Percentiles rank a stretch among this genome's conserved stretches.
Evolutionary conservation across 92 coral and sea anemone species (phyloP).

Genomic region (Pocillopora grandis): DNA sequence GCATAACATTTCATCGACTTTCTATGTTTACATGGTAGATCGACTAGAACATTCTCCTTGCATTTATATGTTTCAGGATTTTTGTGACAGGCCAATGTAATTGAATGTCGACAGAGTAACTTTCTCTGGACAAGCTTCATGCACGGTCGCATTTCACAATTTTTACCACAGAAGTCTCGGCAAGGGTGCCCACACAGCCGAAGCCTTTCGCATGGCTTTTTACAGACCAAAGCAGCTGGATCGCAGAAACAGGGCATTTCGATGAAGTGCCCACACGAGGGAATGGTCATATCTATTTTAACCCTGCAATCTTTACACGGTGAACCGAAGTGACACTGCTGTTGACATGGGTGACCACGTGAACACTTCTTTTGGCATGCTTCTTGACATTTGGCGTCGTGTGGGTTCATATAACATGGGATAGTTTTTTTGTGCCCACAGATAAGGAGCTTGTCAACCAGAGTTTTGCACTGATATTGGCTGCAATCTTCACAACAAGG

Average conservation of each 20-base stretch:
- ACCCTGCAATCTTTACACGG: constrained; percentile 7
- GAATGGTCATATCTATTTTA: neutral
- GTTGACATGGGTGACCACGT: constrained; percentile 25
- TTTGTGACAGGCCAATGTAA: constrained; percentile 35
- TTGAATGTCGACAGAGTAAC: constrained; percentile 43
- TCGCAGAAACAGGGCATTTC: constrained; percentile 7
- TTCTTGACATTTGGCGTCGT: neutral
- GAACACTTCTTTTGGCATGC: constrained; percentile 20
- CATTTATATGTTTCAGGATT: constrained; percentile 6
- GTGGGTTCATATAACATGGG: neutral
- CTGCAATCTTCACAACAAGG: constrained; percentile 14
- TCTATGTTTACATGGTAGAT: constrained; percentile 20
- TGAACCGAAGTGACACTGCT: constrained; percentile 13
- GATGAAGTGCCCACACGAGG: constrained; percentile 12
- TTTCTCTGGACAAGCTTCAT: constrained; percentile 13
- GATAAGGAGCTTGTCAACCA: constrained; percentile 10
- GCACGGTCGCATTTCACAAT: constrained; percentile 41
- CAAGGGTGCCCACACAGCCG: constrained; percentile 27
- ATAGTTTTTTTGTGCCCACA: constrained; percentile 33
- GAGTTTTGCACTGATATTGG: neutral
- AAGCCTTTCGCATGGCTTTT: constrained; percentile 15
- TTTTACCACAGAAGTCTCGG: constrained; percentile 17
- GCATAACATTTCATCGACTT: constrained; percentile 17
- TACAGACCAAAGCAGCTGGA: constrained; percentile 4
- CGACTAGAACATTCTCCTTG: neutral